phyloP scores from a whole-genome alignment of 1,140 invertebrate species.

The Drusus annulatus region DNA sequence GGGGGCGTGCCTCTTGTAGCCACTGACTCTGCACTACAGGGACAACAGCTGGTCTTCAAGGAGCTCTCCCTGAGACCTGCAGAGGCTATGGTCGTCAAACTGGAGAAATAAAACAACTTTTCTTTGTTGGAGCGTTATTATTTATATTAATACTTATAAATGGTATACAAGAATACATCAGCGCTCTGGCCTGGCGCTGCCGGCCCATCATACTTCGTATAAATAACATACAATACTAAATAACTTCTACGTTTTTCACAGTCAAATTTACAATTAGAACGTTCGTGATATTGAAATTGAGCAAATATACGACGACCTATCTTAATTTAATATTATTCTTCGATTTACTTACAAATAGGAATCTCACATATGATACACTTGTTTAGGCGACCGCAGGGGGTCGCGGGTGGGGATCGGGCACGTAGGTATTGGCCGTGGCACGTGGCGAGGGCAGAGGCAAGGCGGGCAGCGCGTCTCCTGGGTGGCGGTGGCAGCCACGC shows the following conservation, averaged over 20 bases:
- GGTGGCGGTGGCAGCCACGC: slow-evolving; percentile 52
- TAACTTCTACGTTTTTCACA: slow-evolving; percentile 39
- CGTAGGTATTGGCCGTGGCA: slow-evolving; percentile 55
- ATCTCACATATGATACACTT: neutral
- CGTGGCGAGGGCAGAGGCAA: slow-evolving; percentile 48
- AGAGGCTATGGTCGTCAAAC: slow-evolving; percentile 77
- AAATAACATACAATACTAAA: slow-evolving; percentile 43
- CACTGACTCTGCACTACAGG: slow-evolving; percentile 71
- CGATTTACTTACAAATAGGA: slow-evolving; percentile 16
- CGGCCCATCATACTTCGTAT: slow-evolving; percentile 29
- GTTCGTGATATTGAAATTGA: slow-evolving; percentile 41
- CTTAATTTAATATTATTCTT: slow-evolving; percentile 1
- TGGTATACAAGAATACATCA: slow-evolving; percentile 49
- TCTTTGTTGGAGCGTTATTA: slow-evolving; percentile 50
- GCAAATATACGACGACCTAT: slow-evolving; percentile 49
- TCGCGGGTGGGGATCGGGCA: slow-evolving; percentile 53
- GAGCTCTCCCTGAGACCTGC: slow-evolving; percentile 74
- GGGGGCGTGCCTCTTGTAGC: slow-evolving; percentile 81
- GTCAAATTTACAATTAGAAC: slow-evolving; percentile 25
- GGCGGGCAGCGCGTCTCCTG: slow-evolving; percentile 54
- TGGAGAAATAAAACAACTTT: slow-evolving; percentile 74
- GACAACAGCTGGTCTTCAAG: slow-evolving; percentile 78
- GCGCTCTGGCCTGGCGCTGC: slow-evolving; percentile 11
- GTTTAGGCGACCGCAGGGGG: slow-evolving; percentile 52
- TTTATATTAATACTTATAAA: slow-evolving; percentile 54